Percentiles rank a stretch among this genome's conserved stretches.
These are phyloP conservation scores for Apodemus sylvaticus DNA, from an alignment of 2,113 vertebrate genomes.

Conservation along the genomic window DNA sequence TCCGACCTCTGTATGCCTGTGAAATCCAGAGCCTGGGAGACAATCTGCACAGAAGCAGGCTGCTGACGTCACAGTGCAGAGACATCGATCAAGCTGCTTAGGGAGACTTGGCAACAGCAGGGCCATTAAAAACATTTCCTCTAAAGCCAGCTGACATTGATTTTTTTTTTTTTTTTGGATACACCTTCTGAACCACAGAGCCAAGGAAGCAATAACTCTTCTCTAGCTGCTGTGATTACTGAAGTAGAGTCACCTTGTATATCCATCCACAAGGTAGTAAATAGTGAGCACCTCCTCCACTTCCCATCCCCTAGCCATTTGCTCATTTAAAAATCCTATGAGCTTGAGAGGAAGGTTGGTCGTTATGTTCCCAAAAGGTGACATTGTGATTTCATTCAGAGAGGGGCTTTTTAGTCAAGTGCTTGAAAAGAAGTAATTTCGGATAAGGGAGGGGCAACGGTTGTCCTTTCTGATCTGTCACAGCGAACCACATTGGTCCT, in stretches of 20 bases:
- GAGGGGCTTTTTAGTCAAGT: not conserved
- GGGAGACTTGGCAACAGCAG: constrained; percentile 3
- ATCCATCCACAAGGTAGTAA: not conserved
- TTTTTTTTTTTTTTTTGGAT: constrained; percentile 53
- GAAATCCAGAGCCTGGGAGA: not conserved
- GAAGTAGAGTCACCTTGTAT: constrained; percentile 32
- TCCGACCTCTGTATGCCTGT: not conserved
- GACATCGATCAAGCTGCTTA: not conserved
- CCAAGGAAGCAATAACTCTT: constrained; percentile 61
- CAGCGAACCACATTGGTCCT: not conserved
- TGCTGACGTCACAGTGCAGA: not conserved
- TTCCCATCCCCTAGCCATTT: not conserved
- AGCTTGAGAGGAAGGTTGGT: not conserved
- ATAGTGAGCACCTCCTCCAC: not conserved
- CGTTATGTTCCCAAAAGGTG: not conserved
- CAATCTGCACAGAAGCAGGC: not conserved
- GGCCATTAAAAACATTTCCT: constrained; percentile 52
- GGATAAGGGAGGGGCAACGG: not conserved
- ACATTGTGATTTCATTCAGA: not conserved
- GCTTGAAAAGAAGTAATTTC: not conserved
- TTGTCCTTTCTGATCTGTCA: not conserved
- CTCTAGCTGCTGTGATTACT: not conserved
- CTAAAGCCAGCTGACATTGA: constrained; percentile 60
- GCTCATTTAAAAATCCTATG: not conserved
- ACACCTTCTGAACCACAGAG: constrained; percentile 51